phyloP scores from a whole-genome alignment of 2,113 vertebrate genomes.

The Charina bottae region DNA sequence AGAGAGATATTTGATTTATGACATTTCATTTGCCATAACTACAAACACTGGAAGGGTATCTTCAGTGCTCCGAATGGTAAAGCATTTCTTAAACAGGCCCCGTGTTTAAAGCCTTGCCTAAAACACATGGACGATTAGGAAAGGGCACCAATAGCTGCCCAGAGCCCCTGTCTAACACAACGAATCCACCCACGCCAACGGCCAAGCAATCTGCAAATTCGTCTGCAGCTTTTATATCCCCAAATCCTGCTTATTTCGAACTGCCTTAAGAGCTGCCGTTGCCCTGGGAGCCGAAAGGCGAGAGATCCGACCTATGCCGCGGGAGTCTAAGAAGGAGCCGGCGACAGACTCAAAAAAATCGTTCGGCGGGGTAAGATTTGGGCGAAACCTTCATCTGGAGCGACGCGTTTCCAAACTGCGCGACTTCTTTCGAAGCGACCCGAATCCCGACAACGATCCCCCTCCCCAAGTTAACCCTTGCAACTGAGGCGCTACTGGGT shows the following conservation, averaged over 20 bases:
- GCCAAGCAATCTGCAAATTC: not conserved
- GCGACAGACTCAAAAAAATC: not conserved
- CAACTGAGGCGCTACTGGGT: not conserved
- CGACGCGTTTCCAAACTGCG: not conserved
- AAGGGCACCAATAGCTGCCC: not conserved
- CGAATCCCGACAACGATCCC: not conserved
- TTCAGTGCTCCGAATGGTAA: not conserved
- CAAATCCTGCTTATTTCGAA: not conserved
- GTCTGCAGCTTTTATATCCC: not conserved
- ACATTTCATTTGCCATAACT: not conserved
- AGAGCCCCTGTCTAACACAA: no score
- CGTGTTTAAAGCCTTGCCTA: not conserved
- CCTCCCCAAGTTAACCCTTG: not conserved
- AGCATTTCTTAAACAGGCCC: not conserved
- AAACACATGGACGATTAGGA: not conserved
- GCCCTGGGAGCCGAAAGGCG: not conserved
- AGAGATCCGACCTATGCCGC: not conserved
- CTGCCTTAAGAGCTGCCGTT: constrained; percentile 17
- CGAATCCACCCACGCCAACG: not conserved
- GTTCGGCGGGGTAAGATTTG: not conserved
- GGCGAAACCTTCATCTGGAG: not conserved
- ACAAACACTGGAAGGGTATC: not conserved
- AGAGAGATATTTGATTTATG: not conserved
- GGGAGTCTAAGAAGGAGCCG: not conserved
- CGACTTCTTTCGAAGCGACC: not conserved